These are phyloP conservation scores for Microchirus variegatus DNA, from an alignment of 2,797 vertebrate genomes.

Conservation along the genomic window DNA sequence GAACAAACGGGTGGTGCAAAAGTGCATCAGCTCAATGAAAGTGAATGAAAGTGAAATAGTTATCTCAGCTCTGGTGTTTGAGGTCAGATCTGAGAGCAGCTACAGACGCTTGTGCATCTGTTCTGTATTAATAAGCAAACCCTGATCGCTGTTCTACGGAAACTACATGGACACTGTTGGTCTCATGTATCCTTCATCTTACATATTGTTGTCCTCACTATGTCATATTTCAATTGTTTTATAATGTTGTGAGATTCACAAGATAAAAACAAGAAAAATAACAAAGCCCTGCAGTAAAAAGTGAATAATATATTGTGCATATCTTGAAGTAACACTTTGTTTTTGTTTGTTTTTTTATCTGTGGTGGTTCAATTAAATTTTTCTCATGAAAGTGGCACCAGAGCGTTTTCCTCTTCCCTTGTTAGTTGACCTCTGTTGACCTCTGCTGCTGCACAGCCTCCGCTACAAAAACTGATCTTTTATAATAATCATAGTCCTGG, in stretches of 20 bases:
- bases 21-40: conserved; percentile 13
- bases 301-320: conserved; percentile 6
- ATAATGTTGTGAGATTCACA: conserved; percentile 19
- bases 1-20: no score
- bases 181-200: conserved; percentile 9
- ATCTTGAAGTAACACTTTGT: conserved; percentile 1
- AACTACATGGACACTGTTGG: conserved; percentile 8
- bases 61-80: conserved; percentile 13
- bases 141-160: conserved; percentile 7
- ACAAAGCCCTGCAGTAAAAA: conserved; percentile 11
- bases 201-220: conserved; percentile 1
- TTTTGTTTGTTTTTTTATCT: no score
- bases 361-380: conserved; percentile 14
- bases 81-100: neutral
- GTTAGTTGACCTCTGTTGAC: conserved; percentile 30
- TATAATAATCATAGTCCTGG: conserved; percentile 17
- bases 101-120: neutral
- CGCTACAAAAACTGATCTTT: conserved; percentile 19
- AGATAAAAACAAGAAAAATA: neutral
- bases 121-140: conserved; percentile 8
- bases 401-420: conserved; percentile 52
- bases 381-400: conserved; percentile 32
- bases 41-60: conserved; percentile 19
- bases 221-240: conserved; percentile 20
- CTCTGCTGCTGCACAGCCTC: conserved; percentile 21